Conservation (phyloP, 2,888 invertebrate genomes). For the Zygogramma bicolorata region DNA sequence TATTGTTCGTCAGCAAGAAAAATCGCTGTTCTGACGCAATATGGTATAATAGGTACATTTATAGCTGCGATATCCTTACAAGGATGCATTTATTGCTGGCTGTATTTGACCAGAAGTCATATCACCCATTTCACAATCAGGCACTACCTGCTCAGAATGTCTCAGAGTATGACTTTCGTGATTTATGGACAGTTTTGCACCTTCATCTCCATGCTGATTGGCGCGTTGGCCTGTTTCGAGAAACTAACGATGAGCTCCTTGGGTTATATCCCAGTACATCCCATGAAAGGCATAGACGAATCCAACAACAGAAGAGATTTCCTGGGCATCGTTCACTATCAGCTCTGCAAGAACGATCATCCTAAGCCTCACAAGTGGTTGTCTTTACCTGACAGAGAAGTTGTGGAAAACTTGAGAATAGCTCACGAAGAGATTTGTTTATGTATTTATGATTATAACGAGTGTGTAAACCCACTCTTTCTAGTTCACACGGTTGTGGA, state of each 20-base stretch:
- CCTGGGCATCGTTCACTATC: constrained; percentile 52
- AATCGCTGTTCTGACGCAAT: constrained; percentile 50
- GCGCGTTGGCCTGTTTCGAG: constrained; percentile 63
- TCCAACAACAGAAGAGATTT: constrained; percentile 58
- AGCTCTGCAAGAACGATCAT: constrained; percentile 59
- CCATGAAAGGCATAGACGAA: constrained; percentile 58
- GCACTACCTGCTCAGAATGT: constrained; percentile 54
- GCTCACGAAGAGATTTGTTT: constrained; percentile 48
- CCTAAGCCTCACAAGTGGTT: constrained; percentile 43
- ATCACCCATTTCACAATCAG: constrained; percentile 52
- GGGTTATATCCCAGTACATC: constrained; percentile 60
- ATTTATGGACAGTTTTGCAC: constrained; percentile 59
- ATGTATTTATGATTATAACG: no score
- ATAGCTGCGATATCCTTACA: constrained; percentile 49
- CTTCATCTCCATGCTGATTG: constrained; percentile 52
- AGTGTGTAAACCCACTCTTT: no score
- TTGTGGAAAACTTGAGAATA: constrained; percentile 61
- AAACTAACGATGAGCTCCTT: constrained; percentile 58
- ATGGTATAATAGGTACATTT: constrained; percentile 49
- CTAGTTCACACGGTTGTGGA: not conserved
- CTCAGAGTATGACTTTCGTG: constrained; percentile 57
- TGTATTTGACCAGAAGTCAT: constrained; percentile 56
- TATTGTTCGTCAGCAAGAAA: constrained; percentile 58
- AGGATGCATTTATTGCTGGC: constrained; percentile 47
- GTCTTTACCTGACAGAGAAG: constrained; percentile 51